phyloP scores from a whole-genome alignment of 1,140 invertebrate genomes.

The Phthorimaea operculella region DNA sequence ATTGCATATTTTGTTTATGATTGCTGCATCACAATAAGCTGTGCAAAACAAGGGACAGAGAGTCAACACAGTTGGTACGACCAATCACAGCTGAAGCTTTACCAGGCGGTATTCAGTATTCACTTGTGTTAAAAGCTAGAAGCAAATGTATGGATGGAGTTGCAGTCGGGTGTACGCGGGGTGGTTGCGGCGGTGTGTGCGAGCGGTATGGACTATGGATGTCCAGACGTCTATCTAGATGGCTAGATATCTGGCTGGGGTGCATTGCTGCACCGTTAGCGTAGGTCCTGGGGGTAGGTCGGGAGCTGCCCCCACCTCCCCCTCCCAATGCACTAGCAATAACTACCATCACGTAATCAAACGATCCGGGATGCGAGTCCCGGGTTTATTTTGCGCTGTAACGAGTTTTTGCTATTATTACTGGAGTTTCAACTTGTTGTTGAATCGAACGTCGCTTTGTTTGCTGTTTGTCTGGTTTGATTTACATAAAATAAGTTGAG shows the following conservation, averaged over 20 bases:
- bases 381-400: slow-evolving; percentile 26
- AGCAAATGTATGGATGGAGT: no score
- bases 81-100: no score
- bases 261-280: slow-evolving; percentile 50
- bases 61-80: background rate
- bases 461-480: no score
- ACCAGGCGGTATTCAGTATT: no score
- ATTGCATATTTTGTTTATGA: slow-evolving; percentile 1
- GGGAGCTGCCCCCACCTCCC: slow-evolving; percentile 22
- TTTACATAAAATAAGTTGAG: no score
- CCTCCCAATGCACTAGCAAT: slow-evolving; percentile 19
- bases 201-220: slow-evolving; percentile 12
- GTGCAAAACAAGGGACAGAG: background rate
- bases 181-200: background rate
- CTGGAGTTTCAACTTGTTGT: background rate
- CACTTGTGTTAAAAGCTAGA: no score
- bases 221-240: slow-evolving; percentile 42
- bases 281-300: slow-evolving; percentile 57
- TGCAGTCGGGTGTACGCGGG: background rate
- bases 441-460: background rate
- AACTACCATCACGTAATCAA: slow-evolving; percentile 40
- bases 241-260: slow-evolving; percentile 21
- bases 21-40: background rate
- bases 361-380: slow-evolving; percentile 19
- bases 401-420: slow-evolving; percentile 20